Evolutionary conservation across 2,888 invertebrate species (phyloP), one percentile per base, ranked within the genome.

Genomic region (Cephus rjabovi): DNA sequence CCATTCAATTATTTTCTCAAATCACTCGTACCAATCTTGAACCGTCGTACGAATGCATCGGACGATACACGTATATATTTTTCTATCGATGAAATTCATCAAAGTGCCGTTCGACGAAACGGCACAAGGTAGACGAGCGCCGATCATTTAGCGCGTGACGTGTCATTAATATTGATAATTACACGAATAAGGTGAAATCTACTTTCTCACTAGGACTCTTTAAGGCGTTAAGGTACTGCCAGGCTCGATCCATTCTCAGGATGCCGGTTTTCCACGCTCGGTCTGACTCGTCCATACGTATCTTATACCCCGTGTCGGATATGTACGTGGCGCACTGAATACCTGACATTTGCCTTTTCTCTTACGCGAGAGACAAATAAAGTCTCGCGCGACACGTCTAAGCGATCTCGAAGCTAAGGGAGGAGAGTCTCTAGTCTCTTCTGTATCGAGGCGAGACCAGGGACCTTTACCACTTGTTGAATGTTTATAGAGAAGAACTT

Each of bases 401-500:
- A 56, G 40, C 40, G 23, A 56, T 23, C 40, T 23, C 23, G 9
- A 56, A 56, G 40, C 4, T 15, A 56, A 23, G 40, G 9, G 40
- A 9, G 23, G 9, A 23, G 23, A 56, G 23, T 23, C 40, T 40
- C 40, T 56, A 56, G 40, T 56, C 23, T 56, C 40, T 56, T 56
- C 40, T 56, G 40, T 56, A 23, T 56, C 0, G 40, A 23, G 9
- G 70, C 80, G 77, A 80, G 76, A 77, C 86, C 74, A 80, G 78
- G 78, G 82, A 77, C 77, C 78, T 77, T 84, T 79, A 78, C 84
- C 83, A 86, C 84, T 84, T 84, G 84, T 84, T 84, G 84, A 84
- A 84, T 85, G 84, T 84, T 84, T 84, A 84, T 86, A 84, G 86
- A 86, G 85, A 78, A 79, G 81, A 77, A 83, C 81, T 76, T 74